Evolutionary conservation across 2,888 invertebrate species (phyloP), one percentile per base, ranked within the genome.

Genomic region (Xestoiulus laeticollis): DNA sequence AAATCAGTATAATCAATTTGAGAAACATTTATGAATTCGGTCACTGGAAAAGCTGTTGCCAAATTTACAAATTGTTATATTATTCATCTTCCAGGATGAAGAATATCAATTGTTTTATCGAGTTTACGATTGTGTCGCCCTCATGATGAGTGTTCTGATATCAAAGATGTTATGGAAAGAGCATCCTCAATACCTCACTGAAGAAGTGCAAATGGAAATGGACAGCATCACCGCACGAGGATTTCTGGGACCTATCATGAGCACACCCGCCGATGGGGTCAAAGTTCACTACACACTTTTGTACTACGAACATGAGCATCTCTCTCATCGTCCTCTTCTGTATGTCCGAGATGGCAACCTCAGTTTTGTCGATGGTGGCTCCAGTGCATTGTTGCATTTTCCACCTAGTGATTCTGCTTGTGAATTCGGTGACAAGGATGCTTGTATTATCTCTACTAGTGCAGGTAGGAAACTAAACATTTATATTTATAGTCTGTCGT

Each of bases 91-190:
- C 6, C 86, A 85, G 78, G 68, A 88, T 32, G 84, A 82, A 38
- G 88, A 87, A 14, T 85, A 88, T 53, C 78, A 87, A 22, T 43
- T 88, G 26, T 89, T 89, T 86, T 87, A 86, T 26, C 88, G 86
- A 26, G 88, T 88, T 26, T 87, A 89, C 88, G 89, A 89, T 86
- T 86, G 87, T 22, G 88, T 88, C 16, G 88, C 89, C 16, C 85
- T 89, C 26, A 68, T 88, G 26, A 78, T 88, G n/a, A 88, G 88
- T 22, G 87, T 88, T 19, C 33, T 89, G 48, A 85, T 53, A 16
- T 85, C 44, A 48, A 38, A 43, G 84, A 30, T 44, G 48, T 14
- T 33, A 33, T 85, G 22, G 53, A n/a, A 12, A n/a, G 30, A 33
- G 6, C 10, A 33, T 6, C n/a, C n/a, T n/a, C 33, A 84, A 3